Conservation (phyloP, 2,797 vertebrate species). For the Pseudocheirus occidentalis region DNA sequence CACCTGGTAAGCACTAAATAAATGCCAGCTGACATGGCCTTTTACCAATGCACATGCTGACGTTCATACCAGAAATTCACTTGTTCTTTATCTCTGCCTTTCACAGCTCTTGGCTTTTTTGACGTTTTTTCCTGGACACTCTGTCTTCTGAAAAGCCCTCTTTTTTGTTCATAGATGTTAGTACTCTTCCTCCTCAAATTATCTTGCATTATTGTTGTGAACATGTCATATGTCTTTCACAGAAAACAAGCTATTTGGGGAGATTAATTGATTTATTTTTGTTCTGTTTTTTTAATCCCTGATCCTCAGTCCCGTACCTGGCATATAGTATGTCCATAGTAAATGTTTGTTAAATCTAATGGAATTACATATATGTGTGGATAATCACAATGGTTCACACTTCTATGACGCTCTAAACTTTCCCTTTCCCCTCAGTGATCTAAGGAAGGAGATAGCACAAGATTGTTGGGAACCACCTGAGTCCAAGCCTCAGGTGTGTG, state of each 20-base stretch:
- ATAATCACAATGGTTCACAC: not conserved
- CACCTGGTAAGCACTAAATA: not conserved
- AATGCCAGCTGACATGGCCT: not conserved
- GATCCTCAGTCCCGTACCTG: not conserved
- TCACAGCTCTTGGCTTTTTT: not conserved
- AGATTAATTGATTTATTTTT: not conserved
- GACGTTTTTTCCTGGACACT: not conserved
- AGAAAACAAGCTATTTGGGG: not conserved
- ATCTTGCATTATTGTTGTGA: not conserved
- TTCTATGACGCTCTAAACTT: not conserved
- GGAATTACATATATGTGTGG: not conserved
- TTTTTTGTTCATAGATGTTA: no score
- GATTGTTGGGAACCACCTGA: no score
- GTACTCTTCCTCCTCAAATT: not conserved
- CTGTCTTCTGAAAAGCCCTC: not conserved
- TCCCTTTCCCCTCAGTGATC: not conserved
- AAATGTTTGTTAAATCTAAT: not conserved
- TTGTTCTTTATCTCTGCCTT: not conserved
- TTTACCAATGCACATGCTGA: not conserved
- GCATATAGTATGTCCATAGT: not conserved
- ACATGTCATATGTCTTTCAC: not conserved
- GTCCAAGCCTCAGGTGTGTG: no score
- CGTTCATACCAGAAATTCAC: not conserved
- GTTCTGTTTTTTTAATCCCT: not conserved
- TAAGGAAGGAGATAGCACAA: not conserved